Base-by-base conservation (phyloP, 2,888 invertebrate species). In the Athrips mouffetella region DNA sequence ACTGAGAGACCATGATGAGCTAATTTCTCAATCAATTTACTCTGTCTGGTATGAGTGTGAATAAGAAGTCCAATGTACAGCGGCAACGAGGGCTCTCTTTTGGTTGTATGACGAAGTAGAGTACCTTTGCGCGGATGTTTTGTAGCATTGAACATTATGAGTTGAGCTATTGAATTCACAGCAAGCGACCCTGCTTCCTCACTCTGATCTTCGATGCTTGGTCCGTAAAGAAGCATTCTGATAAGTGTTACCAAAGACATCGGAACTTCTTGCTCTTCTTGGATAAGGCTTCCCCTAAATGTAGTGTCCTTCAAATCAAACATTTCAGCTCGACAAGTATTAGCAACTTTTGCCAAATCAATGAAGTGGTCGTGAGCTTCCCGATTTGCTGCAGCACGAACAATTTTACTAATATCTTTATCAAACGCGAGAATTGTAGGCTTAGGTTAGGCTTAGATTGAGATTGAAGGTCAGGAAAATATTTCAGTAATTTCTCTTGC, bases 141-240 rank as follows among this genome's bases (percentile, higher is more conserved):
- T 35, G 16, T 35, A 7, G 18, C 16, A 35, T 35, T 35, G 35
- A 35, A 35, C 18, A 18, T 35, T 7, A 35, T 10, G 18, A 35
- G 35, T 18, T 35, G 35, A 4, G 35, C 35, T 18, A 35, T 35
- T n/a, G 39, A 40, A 47, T 47, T 47, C 23, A 20, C 47, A 47
- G 47, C 47, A 47, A 39, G 29, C 30, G 16, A 50, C 46, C 33
- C 25, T 25, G 8, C 25, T 4, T 25, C 25, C 25, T 25, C 25
- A 25, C 25, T 25, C 25, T 25, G 25, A 8, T 25, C 25, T 25
- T 6, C 8, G 25, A 25, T 25, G 25, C 49, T 50, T 21, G 48
- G 48, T 48, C 48, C 48, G 48, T 42, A 33, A 48, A 48, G 48
- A 48, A 48, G 42, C 48, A 48, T 48, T 48, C 25, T 48, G 7